Conservation (phyloP, 2,888 invertebrate species). For the Leuctra nigra region DNA sequence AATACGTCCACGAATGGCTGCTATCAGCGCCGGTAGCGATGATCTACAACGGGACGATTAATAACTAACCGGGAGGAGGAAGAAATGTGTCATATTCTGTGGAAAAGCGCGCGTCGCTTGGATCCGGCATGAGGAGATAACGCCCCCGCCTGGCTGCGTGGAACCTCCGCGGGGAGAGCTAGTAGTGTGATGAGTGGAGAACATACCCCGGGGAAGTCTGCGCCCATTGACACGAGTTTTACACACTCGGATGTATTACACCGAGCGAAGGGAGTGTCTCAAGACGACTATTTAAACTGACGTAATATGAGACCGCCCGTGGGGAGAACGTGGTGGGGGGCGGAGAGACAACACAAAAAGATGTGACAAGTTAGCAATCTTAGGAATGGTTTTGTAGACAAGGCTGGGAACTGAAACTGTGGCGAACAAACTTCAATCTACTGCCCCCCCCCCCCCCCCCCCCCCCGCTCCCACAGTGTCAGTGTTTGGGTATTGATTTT, state of each 20-base stretch:
- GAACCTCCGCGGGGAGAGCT: neutral
- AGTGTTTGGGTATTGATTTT: too few species aligned
- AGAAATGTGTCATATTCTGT: constrained; percentile 13
- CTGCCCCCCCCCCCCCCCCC: too few species aligned
- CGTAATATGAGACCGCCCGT: too few species aligned
- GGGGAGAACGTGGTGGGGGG: too few species aligned
- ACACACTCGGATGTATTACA: constrained; percentile 5
- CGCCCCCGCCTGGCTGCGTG: neutral
- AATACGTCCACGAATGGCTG: neutral
- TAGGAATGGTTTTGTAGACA: neutral
- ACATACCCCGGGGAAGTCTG: constrained; percentile 2
- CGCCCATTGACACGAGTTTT: constrained; percentile 14
- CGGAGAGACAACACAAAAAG: too few species aligned
- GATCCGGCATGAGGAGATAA: constrained; percentile 11
- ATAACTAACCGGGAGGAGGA: constrained; percentile 9
- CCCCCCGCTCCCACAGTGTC: too few species aligned
- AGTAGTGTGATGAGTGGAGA: constrained; percentile 6
- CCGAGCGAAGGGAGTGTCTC: neutral
- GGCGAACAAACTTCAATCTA: too few species aligned
- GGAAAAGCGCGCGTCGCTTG: too few species aligned
- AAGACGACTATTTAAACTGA: neutral
- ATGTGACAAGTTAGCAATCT: constrained; percentile 3
- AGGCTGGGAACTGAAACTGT: neutral
- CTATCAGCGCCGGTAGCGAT: neutral
- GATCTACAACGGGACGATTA: too few species aligned